Evolutionary conservation across 2,797 vertebrate genomes (phyloP), one percentile per base, ranked within the genome.

Genomic region (Propithecus perrieri): DNA sequence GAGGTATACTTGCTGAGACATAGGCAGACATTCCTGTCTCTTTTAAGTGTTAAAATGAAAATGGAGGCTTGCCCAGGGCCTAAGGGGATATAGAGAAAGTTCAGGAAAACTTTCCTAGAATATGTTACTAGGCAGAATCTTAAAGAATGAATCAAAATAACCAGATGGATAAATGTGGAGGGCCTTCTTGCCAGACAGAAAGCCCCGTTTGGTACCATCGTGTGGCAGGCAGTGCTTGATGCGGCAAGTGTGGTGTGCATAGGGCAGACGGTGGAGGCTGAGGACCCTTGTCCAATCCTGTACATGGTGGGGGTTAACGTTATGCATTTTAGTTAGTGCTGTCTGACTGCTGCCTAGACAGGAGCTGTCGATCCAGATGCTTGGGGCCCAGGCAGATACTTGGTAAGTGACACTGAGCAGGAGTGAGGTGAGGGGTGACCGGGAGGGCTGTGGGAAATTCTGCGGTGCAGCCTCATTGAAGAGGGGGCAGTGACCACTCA

Each of bases 231-330:
- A 26, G 48, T 41, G 33, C 41, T 41, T 28, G 7, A 24, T 30
- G 5, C 28, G 57, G 33, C 2, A 0, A 69, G 13, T 0, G 4
- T 35, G 22, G n/a, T 33, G 17, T 46, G 33, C 26, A 4, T 48
- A 6, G 6, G 17, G 74, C 33, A 14, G 28, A n/a, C 4, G 7
- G 24, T 28, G 2, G 79, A 48, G 63, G 41, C 43, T 78, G 33
- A 35, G n/a, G 48, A 92, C 17, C 28, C 67, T 48, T 7, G 33
- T 38, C 67, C 26, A 48, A 22, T 33, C 84, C n/a, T 43, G 55
- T 53, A 8, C 2, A 0, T 4, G 4, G 30, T 50, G 55, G 26
- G 26, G 17, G 4, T 48, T 24, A 30, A n/a, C n/a, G 14, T 5
- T 10, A 2, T 22, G 43, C 9, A 33, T 18, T 33, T 78, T 35